These are phyloP conservation scores for Crepidodera aurea DNA, from an alignment of 2,888 invertebrate species.

Conservation along the genomic window DNA sequence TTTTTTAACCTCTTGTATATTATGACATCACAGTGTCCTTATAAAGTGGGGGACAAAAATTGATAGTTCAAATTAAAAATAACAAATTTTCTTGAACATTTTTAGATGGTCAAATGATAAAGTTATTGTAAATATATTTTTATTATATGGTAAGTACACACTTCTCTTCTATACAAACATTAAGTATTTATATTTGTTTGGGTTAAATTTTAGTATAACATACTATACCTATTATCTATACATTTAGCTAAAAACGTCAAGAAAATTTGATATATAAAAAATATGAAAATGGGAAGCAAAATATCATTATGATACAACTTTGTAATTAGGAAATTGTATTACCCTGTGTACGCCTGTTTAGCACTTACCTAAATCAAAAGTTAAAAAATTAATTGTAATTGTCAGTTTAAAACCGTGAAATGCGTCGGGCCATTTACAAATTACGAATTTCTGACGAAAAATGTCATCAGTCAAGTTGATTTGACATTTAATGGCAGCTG, in stretches of 20 bases:
- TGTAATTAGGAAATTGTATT: no score
- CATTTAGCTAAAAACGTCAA: background rate
- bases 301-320: background rate
- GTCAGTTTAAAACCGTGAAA: no score
- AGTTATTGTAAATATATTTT: background rate
- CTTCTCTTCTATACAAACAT: conserved; percentile 1
- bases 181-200: background rate
- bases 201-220: background rate
- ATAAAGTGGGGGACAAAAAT: no score
- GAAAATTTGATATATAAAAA: background rate
- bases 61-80: conserved; percentile 2
- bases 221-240: conserved; percentile 1
- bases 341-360: no score
- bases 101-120: background rate
- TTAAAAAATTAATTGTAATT: no score
- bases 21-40: no score
- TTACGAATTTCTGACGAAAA: no score
- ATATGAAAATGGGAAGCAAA: background rate
- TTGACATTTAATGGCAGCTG: no score
- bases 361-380: no score
- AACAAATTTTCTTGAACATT: conserved; percentile 6
- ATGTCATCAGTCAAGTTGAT: no score
- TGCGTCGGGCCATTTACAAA: no score
- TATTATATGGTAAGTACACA: background rate
- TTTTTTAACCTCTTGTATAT: no score